phyloP scores from a whole-genome alignment of 2,888 invertebrate species.

The Xestia c-nigrum region DNA sequence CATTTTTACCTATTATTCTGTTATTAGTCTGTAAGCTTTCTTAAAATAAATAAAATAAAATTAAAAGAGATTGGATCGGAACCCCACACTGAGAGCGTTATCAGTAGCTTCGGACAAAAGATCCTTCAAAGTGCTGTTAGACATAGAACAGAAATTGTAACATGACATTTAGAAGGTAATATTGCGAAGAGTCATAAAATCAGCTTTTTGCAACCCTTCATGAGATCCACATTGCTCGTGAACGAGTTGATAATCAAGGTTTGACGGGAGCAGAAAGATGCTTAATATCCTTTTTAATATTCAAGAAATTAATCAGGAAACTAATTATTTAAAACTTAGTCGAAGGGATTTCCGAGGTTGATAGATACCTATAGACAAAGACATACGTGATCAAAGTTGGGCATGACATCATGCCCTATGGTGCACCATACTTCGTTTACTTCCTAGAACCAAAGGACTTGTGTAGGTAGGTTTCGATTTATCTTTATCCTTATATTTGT shows the following conservation, averaged over 20 bases:
- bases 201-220: background rate
- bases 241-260: background rate
- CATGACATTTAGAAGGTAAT: background rate
- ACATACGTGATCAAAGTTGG: constrained; percentile 32
- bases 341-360: constrained; percentile 43
- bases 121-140: background rate
- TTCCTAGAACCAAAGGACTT: constrained; percentile 40
- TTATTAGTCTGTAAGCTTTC: too few relatives aligned
- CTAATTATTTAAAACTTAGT: constrained; percentile 24
- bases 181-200: background rate
- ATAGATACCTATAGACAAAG: background rate
- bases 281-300: background rate
- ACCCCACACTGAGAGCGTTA: too few relatives aligned
- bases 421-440: background rate
- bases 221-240: background rate
- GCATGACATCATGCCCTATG: constrained; percentile 35
- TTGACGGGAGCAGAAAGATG: background rate
- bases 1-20: too few relatives aligned
- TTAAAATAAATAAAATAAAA: too few relatives aligned
- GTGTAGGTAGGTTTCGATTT: background rate
- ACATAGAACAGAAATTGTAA: background rate
- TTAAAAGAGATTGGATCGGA: too few relatives aligned
- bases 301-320: constrained; percentile 44
- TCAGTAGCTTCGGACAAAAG: too few relatives aligned
- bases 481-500: constrained; percentile 49